phyloP scores from a whole-genome alignment of 2,888 invertebrate species.

The Melikaiella ostensackeni region DNA sequence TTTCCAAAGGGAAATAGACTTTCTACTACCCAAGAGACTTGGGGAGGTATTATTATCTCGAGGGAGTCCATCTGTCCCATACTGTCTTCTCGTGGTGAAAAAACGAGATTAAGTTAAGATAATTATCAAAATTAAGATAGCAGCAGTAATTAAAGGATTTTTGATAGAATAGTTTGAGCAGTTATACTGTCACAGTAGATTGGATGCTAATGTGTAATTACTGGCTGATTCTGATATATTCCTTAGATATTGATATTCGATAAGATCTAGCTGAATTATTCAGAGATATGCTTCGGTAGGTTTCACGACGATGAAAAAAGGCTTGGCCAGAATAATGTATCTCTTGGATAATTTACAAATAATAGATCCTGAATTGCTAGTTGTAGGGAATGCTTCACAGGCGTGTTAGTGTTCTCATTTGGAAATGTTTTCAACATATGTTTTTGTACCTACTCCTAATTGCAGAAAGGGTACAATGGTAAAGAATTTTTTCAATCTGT shows the following conservation, averaged over 20 bases:
- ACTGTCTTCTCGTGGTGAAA: not conserved
- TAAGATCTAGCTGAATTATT: slow-evolving; percentile 21
- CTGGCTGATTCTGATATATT: slow-evolving; percentile 15
- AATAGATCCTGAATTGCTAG: not conserved
- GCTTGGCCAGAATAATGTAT: not conserved
- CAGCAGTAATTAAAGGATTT: not conserved
- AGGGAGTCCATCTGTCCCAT: not conserved
- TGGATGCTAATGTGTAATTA: slow-evolving; percentile 11
- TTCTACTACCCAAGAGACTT: not conserved
- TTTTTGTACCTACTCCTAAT: not conserved
- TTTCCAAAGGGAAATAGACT: slow-evolving; percentile 18
- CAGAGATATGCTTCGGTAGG: slow-evolving; percentile 21
- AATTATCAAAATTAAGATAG: not conserved
- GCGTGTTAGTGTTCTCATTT: not conserved
- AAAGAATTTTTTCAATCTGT: too few species aligned
- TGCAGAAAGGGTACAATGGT: not conserved
- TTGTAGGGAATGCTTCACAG: not conserved
- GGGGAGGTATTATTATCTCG: slow-evolving; percentile 7
- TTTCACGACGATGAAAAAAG: not conserved
- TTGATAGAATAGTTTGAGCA: not conserved
- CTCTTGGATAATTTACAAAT: not conserved
- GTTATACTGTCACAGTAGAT: not conserved
- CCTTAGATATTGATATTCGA: slow-evolving; percentile 6
- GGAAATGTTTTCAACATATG: not conserved
- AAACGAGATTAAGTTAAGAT: not conserved